Percentiles rank a stretch among this genome's conserved stretches.
Evolutionary conservation across 2,797 vertebrate genomes (phyloP).

Genomic region (Onychomys leucogaster): DNA sequence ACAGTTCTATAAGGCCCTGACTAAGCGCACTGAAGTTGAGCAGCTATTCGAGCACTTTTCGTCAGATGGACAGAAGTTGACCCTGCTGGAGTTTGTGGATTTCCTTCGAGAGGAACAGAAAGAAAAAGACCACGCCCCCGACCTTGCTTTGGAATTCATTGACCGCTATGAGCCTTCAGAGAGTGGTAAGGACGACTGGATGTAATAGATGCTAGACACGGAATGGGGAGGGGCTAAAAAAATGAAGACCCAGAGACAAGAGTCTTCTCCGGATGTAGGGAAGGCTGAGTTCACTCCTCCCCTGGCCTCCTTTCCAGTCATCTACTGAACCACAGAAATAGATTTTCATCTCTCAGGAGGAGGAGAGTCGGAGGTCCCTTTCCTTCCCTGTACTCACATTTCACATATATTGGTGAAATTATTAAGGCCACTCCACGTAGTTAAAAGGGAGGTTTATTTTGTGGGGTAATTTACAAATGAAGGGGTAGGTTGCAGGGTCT

Average conservation of each 20-base stretch:
- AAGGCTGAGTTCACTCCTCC: not conserved
- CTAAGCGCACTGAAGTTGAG: conserved; percentile 93
- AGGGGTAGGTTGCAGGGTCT: too few species aligned
- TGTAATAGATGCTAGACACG: not conserved
- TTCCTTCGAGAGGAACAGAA: conserved; percentile 93
- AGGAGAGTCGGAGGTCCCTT: not conserved
- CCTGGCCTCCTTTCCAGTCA: not conserved
- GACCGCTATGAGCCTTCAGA: conserved; percentile 93
- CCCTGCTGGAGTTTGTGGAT: conserved; percentile 93
- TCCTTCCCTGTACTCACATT: not conserved
- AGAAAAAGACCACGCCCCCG: conserved; percentile 87
- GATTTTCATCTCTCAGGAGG: not conserved
- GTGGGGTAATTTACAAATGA: too few species aligned
- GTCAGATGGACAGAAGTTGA: conserved; percentile 92
- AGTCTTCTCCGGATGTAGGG: not conserved
- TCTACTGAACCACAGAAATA: not conserved
- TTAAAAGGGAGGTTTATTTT: too few species aligned
- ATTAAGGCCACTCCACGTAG: too few species aligned
- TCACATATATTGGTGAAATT: too few species aligned
- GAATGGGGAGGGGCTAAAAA: not conserved
- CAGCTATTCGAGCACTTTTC: conserved; percentile 95
- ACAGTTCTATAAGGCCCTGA: conserved; percentile 96
- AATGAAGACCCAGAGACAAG: not conserved
- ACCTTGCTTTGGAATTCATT: conserved; percentile 92
- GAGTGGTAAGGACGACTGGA: conserved; percentile 88